Evolutionary conservation across 2,113 vertebrate species (phyloP), one percentile per base, ranked within the genome.

Genomic region (Catagonus wagneri): DNA sequence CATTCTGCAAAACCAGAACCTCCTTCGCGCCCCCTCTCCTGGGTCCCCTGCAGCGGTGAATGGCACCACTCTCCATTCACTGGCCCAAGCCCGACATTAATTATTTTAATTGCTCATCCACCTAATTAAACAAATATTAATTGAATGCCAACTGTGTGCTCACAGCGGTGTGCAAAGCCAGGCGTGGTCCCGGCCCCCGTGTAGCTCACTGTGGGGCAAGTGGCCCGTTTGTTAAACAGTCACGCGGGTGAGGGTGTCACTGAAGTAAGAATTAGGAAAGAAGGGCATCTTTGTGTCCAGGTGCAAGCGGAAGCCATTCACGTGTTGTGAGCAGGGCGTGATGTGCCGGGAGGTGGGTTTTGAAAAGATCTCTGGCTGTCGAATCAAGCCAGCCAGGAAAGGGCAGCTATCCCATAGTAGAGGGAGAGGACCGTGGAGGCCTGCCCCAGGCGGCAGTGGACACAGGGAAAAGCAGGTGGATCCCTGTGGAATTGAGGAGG

Each of bases 121-220:
- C 96, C 93, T 96, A 95, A 96, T 97, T 96, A 97, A 90, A 88
- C 94, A 90, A 72, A 88, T 95, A 96, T 72, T 90, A 95, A 96
- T 95, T 86, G 93, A 72, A 94, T 66, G 85, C 76, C 85, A 52
- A 39, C 72, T 39, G 65, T 63, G 93, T 50, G 63, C 25, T 32
- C 89, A 61, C 87, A 23, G 93, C 20, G 54, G 88, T 29, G 22
- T 83, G 87, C 83, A 66, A 58, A 83, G 63, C 79, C 56, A n/a
- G 90, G 68, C 50, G 0, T 61, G 92, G 89, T 65, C 90, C 81
- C 61, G n/a, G 61, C 68, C 89, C 65, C 90, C 80, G n/a, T 0
- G 2, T 71, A 29, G 20, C 84, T 68, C 54, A 5, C 79, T 23
- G 23, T 23, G 69, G 2, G 32, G 29, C 34, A 66, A 83, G 90